Percentiles rank a stretch among this genome's conserved stretches.
These are phyloP conservation scores for Halcyon smyrnensis DNA, from an alignment of 2,797 vertebrate genomes.

Conservation along the genomic window DNA sequence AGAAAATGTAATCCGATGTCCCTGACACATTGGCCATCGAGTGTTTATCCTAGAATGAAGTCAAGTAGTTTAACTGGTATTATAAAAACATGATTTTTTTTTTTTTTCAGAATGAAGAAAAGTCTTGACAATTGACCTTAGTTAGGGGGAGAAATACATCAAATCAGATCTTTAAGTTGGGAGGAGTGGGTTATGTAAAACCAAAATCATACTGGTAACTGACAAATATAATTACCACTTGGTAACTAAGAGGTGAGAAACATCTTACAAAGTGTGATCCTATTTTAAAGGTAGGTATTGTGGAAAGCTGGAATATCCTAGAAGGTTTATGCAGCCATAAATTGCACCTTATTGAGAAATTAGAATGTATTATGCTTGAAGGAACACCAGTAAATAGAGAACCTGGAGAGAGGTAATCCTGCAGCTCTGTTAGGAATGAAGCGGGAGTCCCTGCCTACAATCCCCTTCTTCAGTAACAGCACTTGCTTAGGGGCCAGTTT, in stretches of 20 bases:
- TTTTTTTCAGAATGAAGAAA: not conserved
- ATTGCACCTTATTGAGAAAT: not conserved
- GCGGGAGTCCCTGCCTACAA: not conserved
- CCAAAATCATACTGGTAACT: not conserved
- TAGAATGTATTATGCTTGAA: not conserved
- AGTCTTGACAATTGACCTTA: not conserved
- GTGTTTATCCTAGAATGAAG: slow-evolving; percentile 10
- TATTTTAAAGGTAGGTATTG: not conserved
- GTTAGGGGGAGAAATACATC: not conserved
- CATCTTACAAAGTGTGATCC: not conserved
- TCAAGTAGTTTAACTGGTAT: not conserved
- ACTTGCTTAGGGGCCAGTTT: not conserved
- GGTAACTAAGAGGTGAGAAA: not conserved
- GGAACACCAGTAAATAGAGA: not conserved
- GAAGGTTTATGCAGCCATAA: not conserved
- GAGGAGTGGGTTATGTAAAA: not conserved
- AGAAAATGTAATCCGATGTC: not conserved
- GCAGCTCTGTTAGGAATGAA: not conserved
- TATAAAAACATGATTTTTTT: not conserved
- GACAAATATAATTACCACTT: not conserved
- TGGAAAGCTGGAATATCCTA: not conserved
- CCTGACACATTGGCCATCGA: not conserved
- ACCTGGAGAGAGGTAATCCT: not conserved
- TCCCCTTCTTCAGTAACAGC: not conserved
- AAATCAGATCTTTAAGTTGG: not conserved